A percentile compares a stretch with the other conserved stretches of the same genome.
phyloP scores from a whole-genome alignment of 2,797 vertebrate species.

The Sebastes ruberrimus region DNA sequence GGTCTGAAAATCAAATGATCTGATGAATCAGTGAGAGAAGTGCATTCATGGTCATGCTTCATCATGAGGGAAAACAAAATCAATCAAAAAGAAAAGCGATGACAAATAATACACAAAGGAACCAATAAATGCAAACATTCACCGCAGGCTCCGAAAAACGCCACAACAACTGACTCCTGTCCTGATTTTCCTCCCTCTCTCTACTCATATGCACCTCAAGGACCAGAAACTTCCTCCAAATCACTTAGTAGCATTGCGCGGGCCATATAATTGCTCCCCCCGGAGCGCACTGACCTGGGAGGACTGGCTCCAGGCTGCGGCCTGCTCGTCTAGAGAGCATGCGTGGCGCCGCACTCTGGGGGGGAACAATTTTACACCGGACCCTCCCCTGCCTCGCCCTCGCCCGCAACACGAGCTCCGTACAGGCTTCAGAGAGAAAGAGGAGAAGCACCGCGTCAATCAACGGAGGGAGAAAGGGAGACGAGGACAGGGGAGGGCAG shows the following conservation, averaged over 20 bases:
- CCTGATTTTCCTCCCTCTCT: conserved; percentile 20
- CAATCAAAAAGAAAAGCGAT: conserved; percentile 30
- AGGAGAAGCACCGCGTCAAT: conserved; percentile 83
- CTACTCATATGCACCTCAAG: conserved; percentile 44
- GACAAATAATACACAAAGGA: conserved; percentile 36
- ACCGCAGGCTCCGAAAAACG: conserved; percentile 44
- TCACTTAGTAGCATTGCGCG: conserved; percentile 53
- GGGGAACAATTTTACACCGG: conserved; percentile 86
- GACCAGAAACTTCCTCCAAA: conserved; percentile 59
- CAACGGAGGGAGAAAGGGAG: conserved; percentile 54
- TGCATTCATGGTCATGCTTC: conserved; percentile 44
- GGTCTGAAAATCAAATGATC: conserved; percentile 58
- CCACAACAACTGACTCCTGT: conserved; percentile 53
- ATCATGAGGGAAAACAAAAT: background rate
- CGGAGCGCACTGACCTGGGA: conserved; percentile 89
- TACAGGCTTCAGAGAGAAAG: conserved; percentile 86
- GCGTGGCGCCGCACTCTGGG: conserved; percentile 85
- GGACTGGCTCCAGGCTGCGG: conserved; percentile 87
- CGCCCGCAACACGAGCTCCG: conserved; percentile 85
- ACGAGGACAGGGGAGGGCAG: conserved; percentile 10
- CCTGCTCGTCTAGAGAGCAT: conserved; percentile 88
- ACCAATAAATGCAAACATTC: conserved; percentile 42
- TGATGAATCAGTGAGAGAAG: conserved; percentile 38
- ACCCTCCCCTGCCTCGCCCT: conserved; percentile 81
- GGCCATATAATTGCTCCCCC: conserved; percentile 84